Evolutionary conservation across 2,113 vertebrate species (phyloP).

Genomic region (Saguinus midas): DNA sequence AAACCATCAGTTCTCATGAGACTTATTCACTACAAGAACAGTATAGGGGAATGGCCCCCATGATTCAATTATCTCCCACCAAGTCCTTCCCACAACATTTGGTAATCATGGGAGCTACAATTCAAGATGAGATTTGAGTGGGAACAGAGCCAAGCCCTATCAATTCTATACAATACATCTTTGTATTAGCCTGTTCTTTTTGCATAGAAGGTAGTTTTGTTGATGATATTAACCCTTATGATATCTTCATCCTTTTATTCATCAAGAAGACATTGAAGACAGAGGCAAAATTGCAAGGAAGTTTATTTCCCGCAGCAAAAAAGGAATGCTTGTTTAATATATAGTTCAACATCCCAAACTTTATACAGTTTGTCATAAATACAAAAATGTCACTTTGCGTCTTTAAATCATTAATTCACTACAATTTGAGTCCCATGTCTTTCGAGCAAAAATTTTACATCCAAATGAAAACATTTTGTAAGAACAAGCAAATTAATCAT

Average conservation of each 20-base stretch:
- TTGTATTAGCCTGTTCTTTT: neutral
- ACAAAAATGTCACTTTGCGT: neutral
- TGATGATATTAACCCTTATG: neutral
- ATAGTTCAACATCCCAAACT: neutral
- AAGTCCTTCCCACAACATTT: too few species aligned
- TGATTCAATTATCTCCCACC: too few species aligned
- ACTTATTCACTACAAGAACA: too few species aligned
- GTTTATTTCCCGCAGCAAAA: neutral
- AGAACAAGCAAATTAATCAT: neutral
- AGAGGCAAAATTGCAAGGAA: neutral
- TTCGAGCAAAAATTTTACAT: neutral
- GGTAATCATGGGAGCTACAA: too few species aligned
- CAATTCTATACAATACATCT: neutral
- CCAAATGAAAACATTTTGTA: neutral
- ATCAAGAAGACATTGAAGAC: neutral
- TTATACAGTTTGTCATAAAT: neutral
- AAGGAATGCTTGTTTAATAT: neutral
- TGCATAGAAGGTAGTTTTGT: neutral
- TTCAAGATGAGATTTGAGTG: too few species aligned
- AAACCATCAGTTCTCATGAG: too few species aligned
- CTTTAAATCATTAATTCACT: neutral
- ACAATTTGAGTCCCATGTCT: neutral
- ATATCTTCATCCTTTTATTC: neutral
- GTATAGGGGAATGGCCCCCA: too few species aligned
- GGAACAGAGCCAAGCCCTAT: too few species aligned